Base-by-base conservation (phyloP, 2,888 invertebrate species). In the Drosophila lutescens region DNA sequence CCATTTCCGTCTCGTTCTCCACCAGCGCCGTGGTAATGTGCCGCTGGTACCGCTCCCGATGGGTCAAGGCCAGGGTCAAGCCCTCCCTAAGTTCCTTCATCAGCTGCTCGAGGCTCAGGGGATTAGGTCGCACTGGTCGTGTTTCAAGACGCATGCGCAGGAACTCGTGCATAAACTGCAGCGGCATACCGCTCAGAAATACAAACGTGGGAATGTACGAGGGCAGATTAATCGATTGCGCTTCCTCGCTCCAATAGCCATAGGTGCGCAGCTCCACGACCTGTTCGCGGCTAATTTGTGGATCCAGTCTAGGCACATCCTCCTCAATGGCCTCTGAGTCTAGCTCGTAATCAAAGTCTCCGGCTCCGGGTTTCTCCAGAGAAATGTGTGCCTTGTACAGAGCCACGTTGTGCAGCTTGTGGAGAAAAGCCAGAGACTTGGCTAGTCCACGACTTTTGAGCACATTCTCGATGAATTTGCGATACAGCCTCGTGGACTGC, bases 161-260 rank as follows among this genome's bases (percentile, higher is more conserved):
- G 93, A 98, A 98, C 92, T 98, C 98, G 90, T 98, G 97, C 73
- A 98, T 95, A n/a, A 98, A 95, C 92, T 98, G 97, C 88, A 99
- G 93, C 26, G 97, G 97, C 56, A 98, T 95, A 55, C 96, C 94
- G 68, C 96, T 95, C 15, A 98, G 94, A 91, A 98, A 97, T 57
- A 98, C 93, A 93, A 97, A 98, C 71, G 96, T 95, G 38, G 96
- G 94, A 79, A 96, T 94, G 93, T 97, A 98, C 2, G 97, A 96
- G 0, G 98, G 98, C 76, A 98, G 93, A 68, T 94, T 94, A 92
- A 98, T 94, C n/a, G 94, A 93, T 68, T 93, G 92, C 57, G 96
- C 95, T 92, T 97, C 96, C 10, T 94, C 93, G 68, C 96, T 96
- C 95, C 96, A 96, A 83, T 94, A 94, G 0, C 97, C 97, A 90